Evolutionary conservation across 1,140 invertebrate species (phyloP), one percentile per base, ranked within the genome.

Genomic region (Rhynchophorus ferrugineus): DNA sequence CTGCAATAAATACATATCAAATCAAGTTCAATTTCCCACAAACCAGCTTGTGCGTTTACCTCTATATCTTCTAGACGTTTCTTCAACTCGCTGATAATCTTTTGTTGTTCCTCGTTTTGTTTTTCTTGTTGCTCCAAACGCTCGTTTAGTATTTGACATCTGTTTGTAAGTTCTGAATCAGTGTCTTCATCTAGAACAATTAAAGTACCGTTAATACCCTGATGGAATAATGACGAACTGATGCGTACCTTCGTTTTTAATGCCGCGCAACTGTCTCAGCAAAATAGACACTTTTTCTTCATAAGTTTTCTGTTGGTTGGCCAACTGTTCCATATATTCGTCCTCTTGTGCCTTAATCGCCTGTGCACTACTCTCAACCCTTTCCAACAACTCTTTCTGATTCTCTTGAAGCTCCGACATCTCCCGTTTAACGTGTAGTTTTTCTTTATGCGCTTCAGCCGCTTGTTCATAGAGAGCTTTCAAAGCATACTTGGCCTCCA

Each of bases 401-500:
- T 65, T 57, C 7, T 76, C 74, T 61, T 76, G 73, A 0, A 78
- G 42, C 48, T 80, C 75, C 14, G 77, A 71, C 17, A 74, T 70
- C 47, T 75, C 65, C 2, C 64, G 69, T 53, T 75, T 72, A 53
- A 63, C 67, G 53, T 48, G 42, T 5, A 66, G 49, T 57, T 50
- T 61, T 46, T 78, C 73, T 16, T 72, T 67, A 43, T 75, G 75
- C 3, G 75, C 68, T 38, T 79, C 73, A 1, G 74, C 70, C 0
- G 74, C 64, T 8, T 76, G 58, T 19, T 82, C 76, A 58, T 83
- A 80, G 2, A 83, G 58, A 22, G 71, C 71, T 65, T 79, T 77
- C 0, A 84, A 45, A 3, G 76, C 79, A 20, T 64, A 70, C 63
- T 83, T 84, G 0, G 81, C 79, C 61, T 88, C 85, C 0, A 72